A percentile compares a stretch with the other conserved stretches of the same genome.
These are phyloP conservation scores for Helicorthomorpha holstii DNA, from an alignment of 1,140 invertebrate species.

Conservation along the genomic window DNA sequence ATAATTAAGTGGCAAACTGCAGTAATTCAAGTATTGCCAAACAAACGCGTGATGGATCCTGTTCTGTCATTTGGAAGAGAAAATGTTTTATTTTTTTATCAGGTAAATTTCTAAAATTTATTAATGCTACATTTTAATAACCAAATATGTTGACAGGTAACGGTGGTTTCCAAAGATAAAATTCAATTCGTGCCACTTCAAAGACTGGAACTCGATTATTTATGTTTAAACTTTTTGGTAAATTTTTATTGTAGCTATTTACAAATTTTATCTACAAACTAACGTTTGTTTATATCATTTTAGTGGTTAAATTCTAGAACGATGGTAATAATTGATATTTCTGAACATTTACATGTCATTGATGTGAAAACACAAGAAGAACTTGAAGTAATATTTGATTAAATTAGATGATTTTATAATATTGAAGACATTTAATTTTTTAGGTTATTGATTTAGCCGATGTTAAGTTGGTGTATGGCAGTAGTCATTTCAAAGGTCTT, in stretches of 20 bases:
- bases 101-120: conserved; percentile 32
- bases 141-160: conserved; percentile 18
- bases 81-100: conserved; percentile 60
- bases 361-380: conserved; percentile 74
- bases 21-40: conserved; percentile 54
- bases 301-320: conserved; percentile 78
- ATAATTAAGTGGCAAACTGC: conserved; percentile 84
- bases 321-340: conserved; percentile 63
- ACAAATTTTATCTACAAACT: background rate
- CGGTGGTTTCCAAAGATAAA: conserved; percentile 25
- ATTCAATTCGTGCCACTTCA: conserved; percentile 45
- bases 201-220: conserved; percentile 46
- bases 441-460: conserved; percentile 59
- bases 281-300: conserved; percentile 20
- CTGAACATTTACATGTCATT: conserved; percentile 69
- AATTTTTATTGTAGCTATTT: background rate
- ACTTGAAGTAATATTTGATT: conserved; percentile 21
- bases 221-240: conserved; percentile 37
- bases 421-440: background rate
- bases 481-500: conserved; percentile 76
- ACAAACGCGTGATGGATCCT: conserved; percentile 52
- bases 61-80: conserved; percentile 73
- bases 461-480: conserved; percentile 70
- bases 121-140: conserved; percentile 3
- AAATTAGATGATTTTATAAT: background rate